Conservation (phyloP, 2,797 vertebrate species). For the Scleropages formosus region DNA sequence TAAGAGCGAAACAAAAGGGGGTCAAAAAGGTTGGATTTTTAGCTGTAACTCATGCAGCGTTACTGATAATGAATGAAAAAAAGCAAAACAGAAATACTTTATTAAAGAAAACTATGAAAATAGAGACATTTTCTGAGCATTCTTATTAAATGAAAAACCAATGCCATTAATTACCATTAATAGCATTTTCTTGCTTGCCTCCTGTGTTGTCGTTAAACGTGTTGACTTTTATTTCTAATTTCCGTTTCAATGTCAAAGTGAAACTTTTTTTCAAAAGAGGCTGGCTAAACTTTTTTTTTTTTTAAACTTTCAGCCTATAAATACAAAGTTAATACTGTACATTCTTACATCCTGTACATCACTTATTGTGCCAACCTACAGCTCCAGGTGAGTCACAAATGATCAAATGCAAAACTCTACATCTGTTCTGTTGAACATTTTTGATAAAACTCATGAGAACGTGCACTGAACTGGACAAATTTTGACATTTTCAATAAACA, state of each 20-base stretch:
- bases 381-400: conserved; percentile 28
- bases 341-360: neutral
- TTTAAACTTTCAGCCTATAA: conserved; percentile 46
- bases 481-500: too few species aligned
- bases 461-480: too few species aligned
- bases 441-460: neutral
- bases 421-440: neutral
- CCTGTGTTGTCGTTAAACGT: conserved; percentile 22
- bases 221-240: conserved; percentile 12
- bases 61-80: too few species aligned
- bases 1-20: too few species aligned
- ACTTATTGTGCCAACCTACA: neutral
- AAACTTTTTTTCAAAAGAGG: conserved; percentile 17
- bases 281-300: conserved; percentile 21
- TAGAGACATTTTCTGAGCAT: neutral
- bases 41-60: too few species aligned
- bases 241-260: conserved; percentile 27
- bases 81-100: neutral
- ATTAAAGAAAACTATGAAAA: neutral
- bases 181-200: conserved; percentile 7
- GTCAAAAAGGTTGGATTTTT: neutral
- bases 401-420: neutral
- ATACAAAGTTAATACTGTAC: conserved; percentile 31
- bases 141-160: neutral
- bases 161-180: neutral